Conservation (phyloP, 2,797 vertebrate genomes). For the Notoglanidium macrostoma region DNA sequence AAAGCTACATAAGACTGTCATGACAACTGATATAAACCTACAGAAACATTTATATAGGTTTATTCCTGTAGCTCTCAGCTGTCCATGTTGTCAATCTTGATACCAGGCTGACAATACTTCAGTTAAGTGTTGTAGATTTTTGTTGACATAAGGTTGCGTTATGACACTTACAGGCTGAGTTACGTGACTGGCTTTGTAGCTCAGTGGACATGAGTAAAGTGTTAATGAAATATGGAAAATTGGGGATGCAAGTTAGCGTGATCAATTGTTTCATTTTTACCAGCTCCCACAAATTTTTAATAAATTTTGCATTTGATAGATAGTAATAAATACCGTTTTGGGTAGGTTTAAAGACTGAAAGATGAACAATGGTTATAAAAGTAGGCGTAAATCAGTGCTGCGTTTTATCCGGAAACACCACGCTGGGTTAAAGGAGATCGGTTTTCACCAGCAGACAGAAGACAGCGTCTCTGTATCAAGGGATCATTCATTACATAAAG, state of each 20-base stretch:
- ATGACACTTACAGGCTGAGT: neutral
- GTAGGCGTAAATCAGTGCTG: neutral
- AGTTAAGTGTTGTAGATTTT: neutral
- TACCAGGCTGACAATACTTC: neutral
- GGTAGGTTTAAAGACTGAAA: neutral
- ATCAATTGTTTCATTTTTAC: neutral
- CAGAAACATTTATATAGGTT: neutral
- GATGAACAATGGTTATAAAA: constrained; percentile 9
- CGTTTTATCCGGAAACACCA: constrained; percentile 6
- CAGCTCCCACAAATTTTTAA: neutral
- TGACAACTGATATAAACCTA: neutral
- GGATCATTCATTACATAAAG: constrained; percentile 47
- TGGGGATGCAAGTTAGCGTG: neutral
- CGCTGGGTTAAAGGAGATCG: constrained; percentile 37
- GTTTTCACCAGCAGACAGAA: constrained; percentile 30
- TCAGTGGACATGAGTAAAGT: neutral
- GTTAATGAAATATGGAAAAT: neutral
- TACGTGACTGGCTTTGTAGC: neutral
- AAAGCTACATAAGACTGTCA: neutral
- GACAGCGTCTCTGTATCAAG: constrained; percentile 46
- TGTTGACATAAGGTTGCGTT: neutral
- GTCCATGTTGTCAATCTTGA: neutral
- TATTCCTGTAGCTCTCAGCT: neutral
- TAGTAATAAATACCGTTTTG: neutral
- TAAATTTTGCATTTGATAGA: neutral